Percentiles rank a stretch among this genome's conserved stretches.
These are phyloP conservation scores for Mus minutoides DNA, from an alignment of 2,797 vertebrate species.

Conservation along the genomic window DNA sequence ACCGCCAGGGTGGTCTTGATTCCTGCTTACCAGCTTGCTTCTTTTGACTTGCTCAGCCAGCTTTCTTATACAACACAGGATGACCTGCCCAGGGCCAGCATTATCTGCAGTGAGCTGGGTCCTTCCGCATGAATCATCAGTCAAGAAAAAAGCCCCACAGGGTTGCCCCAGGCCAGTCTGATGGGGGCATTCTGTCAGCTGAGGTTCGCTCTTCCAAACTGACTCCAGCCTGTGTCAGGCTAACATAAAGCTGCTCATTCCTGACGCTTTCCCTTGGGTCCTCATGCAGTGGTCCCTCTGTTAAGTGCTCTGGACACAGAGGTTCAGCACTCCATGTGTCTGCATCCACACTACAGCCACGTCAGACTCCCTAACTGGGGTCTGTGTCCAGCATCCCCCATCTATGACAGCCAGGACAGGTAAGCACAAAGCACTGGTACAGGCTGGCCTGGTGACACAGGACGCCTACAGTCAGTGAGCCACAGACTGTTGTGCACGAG, in stretches of 20 bases:
- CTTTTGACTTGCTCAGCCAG: neutral
- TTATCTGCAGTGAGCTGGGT: neutral
- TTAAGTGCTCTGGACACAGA: neutral
- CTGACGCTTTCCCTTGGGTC: neutral
- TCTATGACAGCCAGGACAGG: neutral
- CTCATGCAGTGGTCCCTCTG: neutral
- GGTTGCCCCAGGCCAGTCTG: neutral
- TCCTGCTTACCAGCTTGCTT: neutral
- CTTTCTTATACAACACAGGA: neutral
- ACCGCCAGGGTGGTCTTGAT: neutral
- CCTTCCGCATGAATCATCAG: neutral
- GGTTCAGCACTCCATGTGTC: neutral
- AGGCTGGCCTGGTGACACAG: neutral
- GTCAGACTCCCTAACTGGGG: neutral
- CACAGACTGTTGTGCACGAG: neutral
- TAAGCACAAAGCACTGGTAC: neutral
- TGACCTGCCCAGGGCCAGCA: neutral
- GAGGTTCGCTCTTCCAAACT: neutral
- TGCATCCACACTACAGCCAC: neutral
- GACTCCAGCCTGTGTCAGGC: neutral
- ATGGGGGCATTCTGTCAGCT: neutral
- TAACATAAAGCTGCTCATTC: too few relatives aligned
- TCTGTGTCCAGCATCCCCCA: neutral
- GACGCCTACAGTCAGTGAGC: neutral
- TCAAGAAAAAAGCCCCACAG: neutral